These are phyloP conservation scores for Diadegma fenestrale DNA, from an alignment of 2,888 invertebrate species.

Conservation along the genomic window DNA sequence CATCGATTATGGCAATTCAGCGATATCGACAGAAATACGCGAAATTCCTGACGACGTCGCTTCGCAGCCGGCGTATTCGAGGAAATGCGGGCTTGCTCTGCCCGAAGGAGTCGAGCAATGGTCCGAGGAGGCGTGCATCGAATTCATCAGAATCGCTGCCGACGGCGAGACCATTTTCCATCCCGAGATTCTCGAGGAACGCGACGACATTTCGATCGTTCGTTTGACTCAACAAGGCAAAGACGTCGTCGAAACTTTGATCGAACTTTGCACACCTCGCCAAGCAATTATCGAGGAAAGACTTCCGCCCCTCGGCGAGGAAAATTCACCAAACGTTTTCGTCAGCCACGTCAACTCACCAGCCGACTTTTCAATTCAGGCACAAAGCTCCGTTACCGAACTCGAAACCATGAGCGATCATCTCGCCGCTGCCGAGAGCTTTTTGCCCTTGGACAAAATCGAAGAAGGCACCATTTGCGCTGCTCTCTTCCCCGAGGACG, in stretches of 20 bases:
- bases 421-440: constrained; percentile 86
- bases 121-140: constrained; percentile 81
- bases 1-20: constrained; percentile 90
- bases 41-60: constrained; percentile 88
- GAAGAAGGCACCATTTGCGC: constrained; percentile 88
- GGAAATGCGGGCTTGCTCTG: constrained; percentile 87
- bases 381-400: constrained; percentile 84
- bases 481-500: constrained; percentile 89
- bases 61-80: constrained; percentile 87
- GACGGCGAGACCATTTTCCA: constrained; percentile 86
- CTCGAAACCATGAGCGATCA: constrained; percentile 88
- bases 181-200: constrained; percentile 86
- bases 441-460: constrained; percentile 85
- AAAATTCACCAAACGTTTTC: constrained; percentile 75
- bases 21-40: constrained; percentile 87
- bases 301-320: constrained; percentile 80
- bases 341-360: constrained; percentile 77
- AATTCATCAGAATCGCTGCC: constrained; percentile 82
- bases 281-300: constrained; percentile 74
- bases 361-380: constrained; percentile 82
- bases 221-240: constrained; percentile 88
- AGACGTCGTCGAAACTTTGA: constrained; percentile 79
- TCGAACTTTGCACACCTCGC: constrained; percentile 39
- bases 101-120: constrained; percentile 85
- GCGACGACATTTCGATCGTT: constrained; percentile 88